These are phyloP conservation scores for Halesus radiatus DNA, from an alignment of 1,140 invertebrate species.

Conservation along the genomic window DNA sequence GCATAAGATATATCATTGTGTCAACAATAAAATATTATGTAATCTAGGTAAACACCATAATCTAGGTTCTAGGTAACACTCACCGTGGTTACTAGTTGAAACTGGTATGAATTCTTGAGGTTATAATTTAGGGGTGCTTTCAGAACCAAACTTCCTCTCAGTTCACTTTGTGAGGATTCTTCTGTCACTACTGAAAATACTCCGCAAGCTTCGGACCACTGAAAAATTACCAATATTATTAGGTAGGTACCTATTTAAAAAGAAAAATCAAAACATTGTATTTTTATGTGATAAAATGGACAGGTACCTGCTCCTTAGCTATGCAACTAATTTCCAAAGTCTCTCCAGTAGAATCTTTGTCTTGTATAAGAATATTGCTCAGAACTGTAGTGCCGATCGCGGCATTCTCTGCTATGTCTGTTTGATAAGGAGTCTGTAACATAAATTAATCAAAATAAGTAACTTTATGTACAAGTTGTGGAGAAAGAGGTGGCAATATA, in stretches of 20 bases:
- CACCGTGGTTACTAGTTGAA: slow-evolving; percentile 79
- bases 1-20: no score
- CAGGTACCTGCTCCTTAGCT: slow-evolving; percentile 63
- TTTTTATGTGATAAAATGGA: no score
- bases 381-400: slow-evolving; percentile 81
- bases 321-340: slow-evolving; percentile 83
- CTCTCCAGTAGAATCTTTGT: slow-evolving; percentile 85
- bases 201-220: slow-evolving; percentile 79
- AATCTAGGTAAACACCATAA: no score
- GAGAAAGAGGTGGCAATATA: no score
- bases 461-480: no score
- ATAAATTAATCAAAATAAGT: no score
- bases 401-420: slow-evolving; percentile 84
- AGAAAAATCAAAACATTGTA: no score
- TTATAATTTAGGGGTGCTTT: slow-evolving; percentile 78
- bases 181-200: slow-evolving; percentile 78
- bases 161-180: slow-evolving; percentile 75
- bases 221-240: slow-evolving; percentile 58
- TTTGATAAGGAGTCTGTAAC: slow-evolving; percentile 82
- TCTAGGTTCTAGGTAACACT: no score
- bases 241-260: not conserved
- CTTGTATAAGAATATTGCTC: slow-evolving; percentile 79
- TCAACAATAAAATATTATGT: no score
- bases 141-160: slow-evolving; percentile 77
- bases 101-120: slow-evolving; percentile 81